Percentiles rank a stretch among this genome's conserved stretches.
These are phyloP conservation scores for Montipora efflorescens DNA, from an alignment of 64 coral and sea anemone genomes.

Conservation along the genomic window DNA sequence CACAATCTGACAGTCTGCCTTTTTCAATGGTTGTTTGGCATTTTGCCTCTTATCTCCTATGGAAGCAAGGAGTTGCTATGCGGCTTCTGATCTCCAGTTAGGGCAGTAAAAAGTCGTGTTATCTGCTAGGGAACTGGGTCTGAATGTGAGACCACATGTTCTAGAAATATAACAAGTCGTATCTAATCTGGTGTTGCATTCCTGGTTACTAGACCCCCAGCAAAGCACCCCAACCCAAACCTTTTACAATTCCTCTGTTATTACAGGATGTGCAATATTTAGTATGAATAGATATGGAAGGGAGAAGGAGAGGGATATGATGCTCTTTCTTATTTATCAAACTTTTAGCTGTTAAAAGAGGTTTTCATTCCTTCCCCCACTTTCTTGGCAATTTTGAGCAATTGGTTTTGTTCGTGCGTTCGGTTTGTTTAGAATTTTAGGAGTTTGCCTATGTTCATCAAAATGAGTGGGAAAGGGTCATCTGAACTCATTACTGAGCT, in stretches of 20 bases:
- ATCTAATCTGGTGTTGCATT: not conserved
- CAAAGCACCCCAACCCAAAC: not conserved
- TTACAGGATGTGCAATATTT: not conserved
- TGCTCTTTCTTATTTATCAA: not conserved
- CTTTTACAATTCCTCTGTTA: not conserved
- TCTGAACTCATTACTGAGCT: conserved; percentile 1
- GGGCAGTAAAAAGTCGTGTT: not conserved
- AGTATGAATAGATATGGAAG: not conserved
- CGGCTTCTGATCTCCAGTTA: not conserved
- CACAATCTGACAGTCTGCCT: not conserved
- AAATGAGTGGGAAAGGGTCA: conserved; percentile 1
- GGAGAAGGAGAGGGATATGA: not conserved
- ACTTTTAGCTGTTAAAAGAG: not conserved
- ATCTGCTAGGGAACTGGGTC: not conserved
- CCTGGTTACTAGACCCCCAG: not conserved
- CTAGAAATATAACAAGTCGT: not conserved
- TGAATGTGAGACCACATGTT: not conserved
- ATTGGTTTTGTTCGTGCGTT: not conserved
- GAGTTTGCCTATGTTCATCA: not conserved
- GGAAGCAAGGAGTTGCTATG: not conserved
- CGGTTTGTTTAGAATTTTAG: not conserved
- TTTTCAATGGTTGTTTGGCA: not conserved
- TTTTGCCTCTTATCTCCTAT: not conserved
- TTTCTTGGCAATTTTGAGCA: not conserved
- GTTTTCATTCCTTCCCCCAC: not conserved